Evolutionary conservation across 2,797 vertebrate genomes (phyloP).

Genomic region (Sylvilagus floridanus): DNA sequence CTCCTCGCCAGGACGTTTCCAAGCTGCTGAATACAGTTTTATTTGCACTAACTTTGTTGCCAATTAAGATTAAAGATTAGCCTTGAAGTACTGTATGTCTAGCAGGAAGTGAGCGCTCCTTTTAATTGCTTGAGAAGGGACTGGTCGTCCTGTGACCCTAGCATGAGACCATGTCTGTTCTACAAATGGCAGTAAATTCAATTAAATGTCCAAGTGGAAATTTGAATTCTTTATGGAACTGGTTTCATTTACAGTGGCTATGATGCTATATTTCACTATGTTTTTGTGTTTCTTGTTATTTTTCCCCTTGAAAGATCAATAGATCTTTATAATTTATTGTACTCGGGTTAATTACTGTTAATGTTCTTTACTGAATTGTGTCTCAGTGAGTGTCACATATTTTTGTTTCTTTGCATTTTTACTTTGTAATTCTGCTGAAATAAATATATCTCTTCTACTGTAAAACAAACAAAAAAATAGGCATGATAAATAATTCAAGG

Average conservation of each 20-base stretch:
- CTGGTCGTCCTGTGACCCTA: not conserved
- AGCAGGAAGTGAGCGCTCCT: constrained; percentile 48
- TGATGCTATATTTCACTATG: constrained; percentile 57
- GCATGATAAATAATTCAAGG: constrained; percentile 38
- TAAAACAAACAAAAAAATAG: constrained; percentile 36
- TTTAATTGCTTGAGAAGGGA: constrained; percentile 7
- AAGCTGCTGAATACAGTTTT: constrained; percentile 70
- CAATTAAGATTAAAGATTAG: constrained; percentile 75
- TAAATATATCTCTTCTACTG: constrained; percentile 49
- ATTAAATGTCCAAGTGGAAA: constrained; percentile 31
- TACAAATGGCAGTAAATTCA: not conserved
- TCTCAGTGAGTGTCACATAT: constrained; percentile 23
- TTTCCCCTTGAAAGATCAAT: constrained; percentile 39
- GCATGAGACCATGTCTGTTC: not conserved
- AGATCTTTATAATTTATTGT: constrained; percentile 59
- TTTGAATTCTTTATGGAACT: constrained; percentile 65
- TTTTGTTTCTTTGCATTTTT: constrained; percentile 68
- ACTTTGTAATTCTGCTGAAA: constrained; percentile 63
- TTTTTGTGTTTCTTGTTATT: constrained; percentile 68
- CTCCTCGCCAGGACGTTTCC: constrained; percentile 33
- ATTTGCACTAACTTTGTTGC: constrained; percentile 76
- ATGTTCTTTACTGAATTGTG: constrained; percentile 29
- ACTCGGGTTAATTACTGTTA: constrained; percentile 15
- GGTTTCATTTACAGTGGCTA: constrained; percentile 41
- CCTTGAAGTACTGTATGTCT: constrained; percentile 64